These are phyloP conservation scores for Corydoras sp. DNA, from an alignment of 2,113 vertebrate species.

Conservation along the genomic window DNA sequence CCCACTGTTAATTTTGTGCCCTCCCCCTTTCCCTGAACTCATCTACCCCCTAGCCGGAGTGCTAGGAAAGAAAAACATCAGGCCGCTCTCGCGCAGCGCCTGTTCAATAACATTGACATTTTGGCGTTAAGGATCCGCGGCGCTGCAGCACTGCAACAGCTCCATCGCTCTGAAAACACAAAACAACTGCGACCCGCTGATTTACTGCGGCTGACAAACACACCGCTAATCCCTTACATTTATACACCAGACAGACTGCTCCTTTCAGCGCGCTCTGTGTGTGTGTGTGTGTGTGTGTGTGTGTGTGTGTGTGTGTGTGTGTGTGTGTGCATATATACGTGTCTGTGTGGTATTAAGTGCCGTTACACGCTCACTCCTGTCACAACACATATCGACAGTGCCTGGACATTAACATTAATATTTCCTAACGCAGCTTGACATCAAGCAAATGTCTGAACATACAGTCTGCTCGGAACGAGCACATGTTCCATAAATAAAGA, in stretches of 20 bases:
- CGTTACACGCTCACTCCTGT: too few species aligned
- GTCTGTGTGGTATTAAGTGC: too few species aligned
- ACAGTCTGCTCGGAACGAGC: slow-evolving; percentile 20
- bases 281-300: too few species aligned
- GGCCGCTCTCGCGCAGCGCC: slow-evolving; percentile 63
- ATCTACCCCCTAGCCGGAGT: slow-evolving; percentile 56
- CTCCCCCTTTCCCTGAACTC: slow-evolving; percentile 44
- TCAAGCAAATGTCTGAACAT: neutral
- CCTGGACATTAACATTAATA: neutral
- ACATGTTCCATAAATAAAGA: slow-evolving; percentile 23
- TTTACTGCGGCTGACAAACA: slow-evolving; percentile 2
- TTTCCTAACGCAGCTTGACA: neutral
- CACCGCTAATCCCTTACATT: too few species aligned
- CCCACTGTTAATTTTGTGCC: slow-evolving; percentile 4
- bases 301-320: too few species aligned
- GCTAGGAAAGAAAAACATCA: slow-evolving; percentile 70
- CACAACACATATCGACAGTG: too few species aligned
- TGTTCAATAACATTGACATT: slow-evolving; percentile 74
- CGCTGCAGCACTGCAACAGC: slow-evolving; percentile 44
- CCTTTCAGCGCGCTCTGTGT: too few species aligned
- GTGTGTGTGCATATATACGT: too few species aligned
- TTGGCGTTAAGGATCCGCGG: slow-evolving; percentile 62
- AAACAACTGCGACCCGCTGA: slow-evolving; percentile 35
- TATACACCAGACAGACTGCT: too few species aligned
- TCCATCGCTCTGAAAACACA: slow-evolving; percentile 50